These are phyloP conservation scores for Scaptomyza hsui DNA, from an alignment of 1,140 invertebrate genomes.

Conservation along the genomic window DNA sequence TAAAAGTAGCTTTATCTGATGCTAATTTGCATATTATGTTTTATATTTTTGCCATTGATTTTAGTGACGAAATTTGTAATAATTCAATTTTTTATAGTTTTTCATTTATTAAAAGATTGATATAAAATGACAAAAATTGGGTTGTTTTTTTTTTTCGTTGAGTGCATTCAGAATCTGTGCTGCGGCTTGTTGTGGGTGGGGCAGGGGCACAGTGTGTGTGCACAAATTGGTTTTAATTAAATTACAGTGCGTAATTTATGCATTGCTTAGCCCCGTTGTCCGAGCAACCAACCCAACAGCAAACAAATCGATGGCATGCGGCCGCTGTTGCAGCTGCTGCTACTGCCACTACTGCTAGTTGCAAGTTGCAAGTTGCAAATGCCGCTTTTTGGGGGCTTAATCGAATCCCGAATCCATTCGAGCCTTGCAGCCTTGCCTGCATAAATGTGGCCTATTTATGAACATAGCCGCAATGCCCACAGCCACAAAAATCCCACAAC, in stretches of 20 bases:
- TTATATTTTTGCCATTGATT: too few relatives aligned
- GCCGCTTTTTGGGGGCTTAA: neutral
- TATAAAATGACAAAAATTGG: too few relatives aligned
- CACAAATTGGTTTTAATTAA: slow-evolving; percentile 76
- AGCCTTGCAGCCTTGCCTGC: slow-evolving; percentile 26
- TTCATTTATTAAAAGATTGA: neutral
- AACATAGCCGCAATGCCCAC: slow-evolving; percentile 19
- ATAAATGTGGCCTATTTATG: slow-evolving; percentile 48
- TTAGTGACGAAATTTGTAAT: too few relatives aligned
- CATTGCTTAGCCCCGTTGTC: slow-evolving; percentile 53
- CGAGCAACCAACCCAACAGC: neutral
- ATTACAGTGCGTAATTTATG: slow-evolving; percentile 77
- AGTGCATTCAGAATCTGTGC: slow-evolving; percentile 19
- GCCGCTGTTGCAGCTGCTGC: slow-evolving; percentile 19
- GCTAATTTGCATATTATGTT: too few relatives aligned
- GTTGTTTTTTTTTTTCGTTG: neutral
- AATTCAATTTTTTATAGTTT: too few relatives aligned
- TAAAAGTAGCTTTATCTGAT: too few relatives aligned
- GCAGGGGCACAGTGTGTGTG: slow-evolving; percentile 25
- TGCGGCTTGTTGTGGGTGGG: neutral
- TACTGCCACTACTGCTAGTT: too few relatives aligned
- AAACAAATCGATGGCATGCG: slow-evolving; percentile 39
- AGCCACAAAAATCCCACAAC: neutral
- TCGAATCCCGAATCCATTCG: slow-evolving; percentile 8
- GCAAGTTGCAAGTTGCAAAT: neutral